Evolutionary conservation across 1,140 invertebrate species (phyloP).

Genomic region (Spodoptera litura): DNA sequence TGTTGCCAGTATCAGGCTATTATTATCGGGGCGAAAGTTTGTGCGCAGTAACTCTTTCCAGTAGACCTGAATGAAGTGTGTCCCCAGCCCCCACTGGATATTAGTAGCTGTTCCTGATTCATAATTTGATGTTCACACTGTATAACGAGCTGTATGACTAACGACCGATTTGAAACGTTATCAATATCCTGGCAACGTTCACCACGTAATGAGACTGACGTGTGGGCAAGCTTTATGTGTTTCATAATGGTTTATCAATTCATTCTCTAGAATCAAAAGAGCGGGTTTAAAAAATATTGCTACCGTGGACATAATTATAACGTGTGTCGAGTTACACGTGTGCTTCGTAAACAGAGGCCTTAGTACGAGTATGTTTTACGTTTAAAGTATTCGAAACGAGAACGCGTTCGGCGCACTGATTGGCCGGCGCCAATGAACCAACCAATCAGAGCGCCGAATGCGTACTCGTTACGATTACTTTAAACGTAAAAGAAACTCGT

Average conservation of each 20-base stretch:
- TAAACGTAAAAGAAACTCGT: too few species aligned
- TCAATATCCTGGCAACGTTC: constrained; percentile 11
- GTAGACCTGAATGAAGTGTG: constrained; percentile 18
- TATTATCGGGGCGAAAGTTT: constrained; percentile 21
- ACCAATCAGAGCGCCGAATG: too few species aligned
- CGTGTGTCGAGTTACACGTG: constrained; percentile 6
- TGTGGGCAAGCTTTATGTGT: background rate
- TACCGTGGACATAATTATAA: background rate
- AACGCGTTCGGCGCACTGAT: too few species aligned
- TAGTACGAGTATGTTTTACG: too few species aligned
- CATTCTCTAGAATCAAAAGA: background rate
- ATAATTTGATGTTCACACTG: constrained; percentile 17
- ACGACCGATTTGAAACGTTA: constrained; percentile 6
- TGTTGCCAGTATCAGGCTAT: constrained; percentile 8
- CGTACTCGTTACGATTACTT: too few species aligned
- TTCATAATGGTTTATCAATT: too few species aligned
- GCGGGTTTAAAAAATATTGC: background rate
- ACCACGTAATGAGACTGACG: background rate
- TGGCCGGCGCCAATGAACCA: too few species aligned
- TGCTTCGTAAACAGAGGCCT: background rate
- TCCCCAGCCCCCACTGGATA: background rate
- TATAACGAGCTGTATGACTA: constrained; percentile 26
- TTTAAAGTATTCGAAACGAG: too few species aligned
- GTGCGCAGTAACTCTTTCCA: background rate
- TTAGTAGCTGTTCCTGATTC: constrained; percentile 24